These are phyloP conservation scores for Dicyrtoma fusca DNA, from an alignment of 2,888 invertebrate genomes.

Conservation along the genomic window DNA sequence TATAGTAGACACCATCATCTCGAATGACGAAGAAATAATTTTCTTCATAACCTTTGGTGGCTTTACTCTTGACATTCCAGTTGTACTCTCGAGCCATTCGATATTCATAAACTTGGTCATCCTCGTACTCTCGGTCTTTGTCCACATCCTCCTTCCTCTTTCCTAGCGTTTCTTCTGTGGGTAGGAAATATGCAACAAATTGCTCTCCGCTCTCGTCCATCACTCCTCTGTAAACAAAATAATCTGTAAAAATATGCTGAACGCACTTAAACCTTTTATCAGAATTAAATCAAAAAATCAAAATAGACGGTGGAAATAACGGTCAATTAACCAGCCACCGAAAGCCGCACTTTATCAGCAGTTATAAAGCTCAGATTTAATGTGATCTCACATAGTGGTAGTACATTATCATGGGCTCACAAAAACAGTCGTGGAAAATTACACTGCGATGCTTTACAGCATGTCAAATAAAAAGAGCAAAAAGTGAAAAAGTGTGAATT, in stretches of 20 bases:
- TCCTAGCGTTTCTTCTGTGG: conserved; percentile 86
- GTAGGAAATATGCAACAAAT: conserved; percentile 98
- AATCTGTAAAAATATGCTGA: too few species aligned
- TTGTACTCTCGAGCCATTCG: conserved; percentile 98
- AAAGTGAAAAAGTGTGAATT: too few species aligned
- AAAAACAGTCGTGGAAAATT: too few species aligned
- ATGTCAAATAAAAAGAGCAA: too few species aligned
- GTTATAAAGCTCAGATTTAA: conserved; percentile 50
- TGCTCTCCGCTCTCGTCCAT: conserved; percentile 99
- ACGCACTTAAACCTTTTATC: background rate
- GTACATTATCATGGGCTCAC: too few species aligned
- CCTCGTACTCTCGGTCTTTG: conserved; percentile 77
- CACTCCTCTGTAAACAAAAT: conserved; percentile 75
- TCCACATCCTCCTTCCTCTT: conserved; percentile 83
- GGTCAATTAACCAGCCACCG: too few species aligned
- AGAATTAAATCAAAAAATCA: too few species aligned
- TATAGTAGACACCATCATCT: conserved; percentile 88
- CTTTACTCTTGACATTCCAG: conserved; percentile 98
- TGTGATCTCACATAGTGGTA: conserved; percentile 38
- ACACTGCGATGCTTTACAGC: too few species aligned
- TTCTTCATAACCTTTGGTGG: conserved; percentile 92
- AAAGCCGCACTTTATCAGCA: too few species aligned
- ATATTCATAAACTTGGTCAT: conserved; percentile 93
- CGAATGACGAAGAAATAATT: conserved; percentile 95
- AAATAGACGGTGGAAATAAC: too few species aligned